These are phyloP conservation scores for Dicerorhinus sumatrensis DNA, from an alignment of 2,113 vertebrate species.

Conservation along the genomic window DNA sequence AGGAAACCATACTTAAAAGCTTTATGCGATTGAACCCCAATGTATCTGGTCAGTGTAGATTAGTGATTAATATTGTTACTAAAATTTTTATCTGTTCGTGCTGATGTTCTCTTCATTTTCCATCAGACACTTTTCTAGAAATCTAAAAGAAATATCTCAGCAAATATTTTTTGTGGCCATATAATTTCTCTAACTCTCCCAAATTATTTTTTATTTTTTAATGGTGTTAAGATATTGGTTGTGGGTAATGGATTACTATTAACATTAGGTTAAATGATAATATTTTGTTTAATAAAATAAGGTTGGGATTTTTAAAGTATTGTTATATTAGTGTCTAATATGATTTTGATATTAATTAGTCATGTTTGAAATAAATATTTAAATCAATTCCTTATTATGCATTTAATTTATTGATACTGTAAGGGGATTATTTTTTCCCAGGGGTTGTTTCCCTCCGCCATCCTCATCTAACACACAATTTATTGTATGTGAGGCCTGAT, in stretches of 20 bases:
- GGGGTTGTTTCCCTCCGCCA: not conserved
- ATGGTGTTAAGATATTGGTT: not conserved
- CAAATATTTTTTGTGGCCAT: not conserved
- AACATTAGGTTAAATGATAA: not conserved
- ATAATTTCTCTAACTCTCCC: not conserved
- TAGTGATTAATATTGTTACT: not conserved
- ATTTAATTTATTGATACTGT: constrained; percentile 80
- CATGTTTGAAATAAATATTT: constrained; percentile 77
- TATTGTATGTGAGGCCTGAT: constrained; percentile 76
- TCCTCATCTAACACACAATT: constrained; percentile 66
- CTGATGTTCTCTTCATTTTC: not conserved
- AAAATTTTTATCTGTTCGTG: not conserved
- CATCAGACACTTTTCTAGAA: not conserved
- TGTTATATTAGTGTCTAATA: constrained; percentile 43
- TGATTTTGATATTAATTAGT: constrained; percentile 61
- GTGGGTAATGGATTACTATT: not conserved
- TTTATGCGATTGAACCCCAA: not conserved
- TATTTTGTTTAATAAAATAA: not conserved
- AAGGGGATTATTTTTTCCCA: constrained; percentile 60
- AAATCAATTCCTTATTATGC: constrained; percentile 45
- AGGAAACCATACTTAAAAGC: not conserved
- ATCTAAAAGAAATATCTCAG: not conserved
- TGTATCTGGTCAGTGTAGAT: not conserved
- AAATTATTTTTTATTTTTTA: not conserved
- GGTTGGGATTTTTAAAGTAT: not conserved